Conservation (phyloP, 2,888 invertebrate genomes). For the Mesoligia furuncula region DNA sequence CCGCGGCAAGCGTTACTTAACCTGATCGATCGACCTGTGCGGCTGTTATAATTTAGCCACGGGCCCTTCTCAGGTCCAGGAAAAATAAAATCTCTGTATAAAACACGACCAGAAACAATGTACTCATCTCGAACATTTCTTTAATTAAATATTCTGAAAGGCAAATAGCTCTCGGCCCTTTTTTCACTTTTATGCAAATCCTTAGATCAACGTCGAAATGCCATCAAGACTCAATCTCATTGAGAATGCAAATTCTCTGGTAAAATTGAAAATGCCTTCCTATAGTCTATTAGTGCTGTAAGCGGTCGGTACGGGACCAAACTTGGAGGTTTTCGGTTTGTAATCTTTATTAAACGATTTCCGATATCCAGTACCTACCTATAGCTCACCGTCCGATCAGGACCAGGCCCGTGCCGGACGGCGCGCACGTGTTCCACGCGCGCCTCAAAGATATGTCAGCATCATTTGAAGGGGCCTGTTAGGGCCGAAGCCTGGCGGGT, state of each 20-base stretch:
- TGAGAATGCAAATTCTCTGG: conserved; percentile 84
- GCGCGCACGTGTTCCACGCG: no score
- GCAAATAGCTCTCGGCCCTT: conserved; percentile 30
- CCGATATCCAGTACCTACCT: conserved; percentile 49
- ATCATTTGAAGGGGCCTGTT: no score
- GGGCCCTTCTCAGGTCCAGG: not conserved
- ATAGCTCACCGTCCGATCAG: no score
- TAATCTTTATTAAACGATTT: conserved; percentile 65
- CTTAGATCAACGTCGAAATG: conserved; percentile 70
- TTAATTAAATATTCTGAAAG: conserved; percentile 61
- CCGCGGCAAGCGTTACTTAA: not conserved
- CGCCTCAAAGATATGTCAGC: no score
- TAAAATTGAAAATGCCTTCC: conserved; percentile 85
- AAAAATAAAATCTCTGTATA: not conserved
- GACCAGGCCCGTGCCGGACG: no score
- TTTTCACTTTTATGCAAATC: conserved; percentile 76
- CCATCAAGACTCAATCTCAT: conserved; percentile 78
- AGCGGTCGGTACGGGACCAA: conserved; percentile 62
- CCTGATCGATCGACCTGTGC: not conserved
- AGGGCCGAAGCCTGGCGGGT: no score
- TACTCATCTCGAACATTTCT: conserved; percentile 1
- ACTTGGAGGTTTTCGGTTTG: conserved; percentile 61
- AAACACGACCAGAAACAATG: conserved; percentile 10
- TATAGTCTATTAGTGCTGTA: conserved; percentile 71
- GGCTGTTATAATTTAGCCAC: not conserved